These are phyloP conservation scores for Phoeniculus purpureus DNA, from an alignment of 2,797 vertebrate genomes.

Conservation along the genomic window DNA sequence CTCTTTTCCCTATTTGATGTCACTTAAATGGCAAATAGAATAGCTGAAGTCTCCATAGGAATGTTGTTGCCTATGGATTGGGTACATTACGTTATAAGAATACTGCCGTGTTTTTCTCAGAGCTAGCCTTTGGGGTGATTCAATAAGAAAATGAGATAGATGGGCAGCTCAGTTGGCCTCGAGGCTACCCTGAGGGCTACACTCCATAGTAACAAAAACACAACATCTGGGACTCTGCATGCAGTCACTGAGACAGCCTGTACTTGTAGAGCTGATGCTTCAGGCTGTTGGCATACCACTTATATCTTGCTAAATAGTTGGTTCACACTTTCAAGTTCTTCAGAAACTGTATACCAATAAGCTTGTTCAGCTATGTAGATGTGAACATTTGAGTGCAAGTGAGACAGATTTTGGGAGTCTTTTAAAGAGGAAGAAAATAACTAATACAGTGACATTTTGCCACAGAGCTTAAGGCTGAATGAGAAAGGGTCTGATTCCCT, in stretches of 20 bases:
- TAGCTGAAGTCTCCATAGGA: background rate
- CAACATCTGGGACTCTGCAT: background rate
- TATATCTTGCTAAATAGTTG: background rate
- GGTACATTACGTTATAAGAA: background rate
- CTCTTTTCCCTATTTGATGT: background rate
- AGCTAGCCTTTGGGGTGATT: background rate
- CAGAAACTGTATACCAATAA: background rate
- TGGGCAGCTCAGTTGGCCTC: background rate
- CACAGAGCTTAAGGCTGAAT: background rate
- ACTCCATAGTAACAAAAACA: background rate
- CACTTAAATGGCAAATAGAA: constrained; percentile 26
- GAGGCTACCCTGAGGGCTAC: constrained; percentile 19
- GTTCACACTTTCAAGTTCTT: background rate
- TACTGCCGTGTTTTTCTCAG: background rate
- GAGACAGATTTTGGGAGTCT: background rate
- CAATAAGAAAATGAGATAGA: background rate
- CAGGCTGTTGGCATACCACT: background rate
- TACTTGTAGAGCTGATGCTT: constrained; percentile 23
- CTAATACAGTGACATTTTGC: background rate
- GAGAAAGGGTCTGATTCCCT: background rate
- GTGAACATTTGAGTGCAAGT: background rate
- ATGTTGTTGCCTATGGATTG: background rate
- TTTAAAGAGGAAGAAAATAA: background rate
- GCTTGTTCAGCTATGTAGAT: background rate
- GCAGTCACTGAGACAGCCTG: background rate